Conservation (phyloP, 1,140 invertebrate species). For the Stenopsyche tienmushanensis region DNA sequence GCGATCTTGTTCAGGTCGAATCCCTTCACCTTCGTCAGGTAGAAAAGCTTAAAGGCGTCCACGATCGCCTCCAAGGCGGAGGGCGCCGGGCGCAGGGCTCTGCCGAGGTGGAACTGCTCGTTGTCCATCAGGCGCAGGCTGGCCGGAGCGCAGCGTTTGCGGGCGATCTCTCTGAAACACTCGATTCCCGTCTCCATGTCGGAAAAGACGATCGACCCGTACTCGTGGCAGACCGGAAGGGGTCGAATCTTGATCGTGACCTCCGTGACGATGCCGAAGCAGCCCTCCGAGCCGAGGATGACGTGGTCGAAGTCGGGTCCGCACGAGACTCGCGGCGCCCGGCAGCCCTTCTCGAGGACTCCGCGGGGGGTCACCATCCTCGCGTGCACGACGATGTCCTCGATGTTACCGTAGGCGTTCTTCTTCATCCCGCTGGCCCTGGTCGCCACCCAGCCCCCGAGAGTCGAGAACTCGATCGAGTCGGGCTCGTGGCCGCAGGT, state of each 20-base stretch:
- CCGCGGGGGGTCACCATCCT: conserved; percentile 85
- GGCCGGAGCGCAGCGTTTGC: conserved; percentile 84
- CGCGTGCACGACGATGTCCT: conserved; percentile 88
- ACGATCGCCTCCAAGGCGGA: conserved; percentile 59
- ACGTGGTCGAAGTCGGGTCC: conserved; percentile 96
- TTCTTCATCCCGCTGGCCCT: conserved; percentile 99
- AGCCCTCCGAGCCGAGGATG: conserved; percentile 96
- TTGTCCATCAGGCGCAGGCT: conserved; percentile 96
- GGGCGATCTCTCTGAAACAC: conserved; percentile 82
- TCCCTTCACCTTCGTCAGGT: conserved; percentile 87
- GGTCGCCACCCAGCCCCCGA: conserved; percentile 98
- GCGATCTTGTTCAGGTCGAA: conserved; percentile 82
- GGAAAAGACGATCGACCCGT: conserved; percentile 94
- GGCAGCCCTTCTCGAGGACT: conserved; percentile 66
- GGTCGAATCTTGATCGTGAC: conserved; percentile 93
- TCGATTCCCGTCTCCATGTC: conserved; percentile 84
- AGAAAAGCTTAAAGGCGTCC: conserved; percentile 88
- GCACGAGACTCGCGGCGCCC: conserved; percentile 85
- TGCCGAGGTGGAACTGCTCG: conserved; percentile 93
- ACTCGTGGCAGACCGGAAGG: conserved; percentile 77
- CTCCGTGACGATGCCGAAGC: conserved; percentile 91
- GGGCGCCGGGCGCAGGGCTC: conserved; percentile 75
- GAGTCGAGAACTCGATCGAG: conserved; percentile 95
- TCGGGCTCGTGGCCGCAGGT: conserved; percentile 95
- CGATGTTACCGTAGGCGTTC: conserved; percentile 97